A percentile compares a stretch with the other conserved stretches of the same genome.
Conservation (phyloP, 2,797 vertebrate genomes). For the Anisognathus igniventris region DNA sequence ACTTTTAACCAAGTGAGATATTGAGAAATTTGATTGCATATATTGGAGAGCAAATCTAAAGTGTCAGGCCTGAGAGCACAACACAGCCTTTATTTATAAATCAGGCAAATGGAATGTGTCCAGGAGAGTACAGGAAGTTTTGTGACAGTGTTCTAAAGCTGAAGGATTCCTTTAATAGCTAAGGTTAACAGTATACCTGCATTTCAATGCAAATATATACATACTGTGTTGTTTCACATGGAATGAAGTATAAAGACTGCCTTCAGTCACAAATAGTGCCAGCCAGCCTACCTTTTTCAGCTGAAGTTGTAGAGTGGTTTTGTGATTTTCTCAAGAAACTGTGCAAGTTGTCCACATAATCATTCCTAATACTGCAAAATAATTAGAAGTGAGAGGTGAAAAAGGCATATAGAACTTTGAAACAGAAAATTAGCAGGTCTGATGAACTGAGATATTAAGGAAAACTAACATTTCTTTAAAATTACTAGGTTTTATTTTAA, state of each 20-base stretch:
- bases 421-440: not conserved
- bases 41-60: not conserved
- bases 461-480: not conserved
- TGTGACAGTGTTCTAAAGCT: not conserved
- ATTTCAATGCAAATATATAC: not conserved
- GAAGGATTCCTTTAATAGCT: not conserved
- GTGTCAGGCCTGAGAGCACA: not conserved
- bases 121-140: not conserved
- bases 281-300: not conserved
- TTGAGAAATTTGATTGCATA: not conserved
- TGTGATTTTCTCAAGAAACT: not conserved
- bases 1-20: not conserved
- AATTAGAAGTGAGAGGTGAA: not conserved
- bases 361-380: not conserved
- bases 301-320: not conserved
- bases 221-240: not conserved
- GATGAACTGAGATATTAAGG: not conserved
- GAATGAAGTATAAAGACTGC: not conserved
- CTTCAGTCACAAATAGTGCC: fast-evolving
- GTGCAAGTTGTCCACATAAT: not conserved
- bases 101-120: not conserved
- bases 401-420: not conserved
- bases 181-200: not conserved
- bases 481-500: not conserved
- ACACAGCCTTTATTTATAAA: not conserved